A percentile compares a stretch with the other conserved stretches of the same genome.
Evolutionary conservation across 2,113 vertebrate genomes (phyloP).

Genomic region (Arvicanthis niloticus): DNA sequence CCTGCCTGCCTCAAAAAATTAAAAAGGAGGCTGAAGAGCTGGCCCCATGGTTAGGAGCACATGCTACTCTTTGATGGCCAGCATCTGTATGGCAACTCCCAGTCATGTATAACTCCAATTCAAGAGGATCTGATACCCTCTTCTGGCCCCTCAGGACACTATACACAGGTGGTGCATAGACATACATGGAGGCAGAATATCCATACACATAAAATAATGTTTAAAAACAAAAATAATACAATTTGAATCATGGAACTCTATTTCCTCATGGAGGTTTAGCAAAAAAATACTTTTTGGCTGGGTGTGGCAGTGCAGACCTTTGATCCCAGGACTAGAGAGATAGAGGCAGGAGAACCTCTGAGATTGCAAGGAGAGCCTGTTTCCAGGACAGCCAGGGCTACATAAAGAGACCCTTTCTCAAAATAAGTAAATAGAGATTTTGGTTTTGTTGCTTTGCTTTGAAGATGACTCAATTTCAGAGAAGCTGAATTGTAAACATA

Average conservation of each 20-base stretch:
- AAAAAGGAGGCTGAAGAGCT: background rate
- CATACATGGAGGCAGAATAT: background rate
- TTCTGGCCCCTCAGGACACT: background rate
- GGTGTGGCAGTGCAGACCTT: background rate
- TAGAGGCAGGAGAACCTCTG: background rate
- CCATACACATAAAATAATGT: background rate
- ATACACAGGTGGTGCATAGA: background rate
- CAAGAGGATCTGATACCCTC: background rate
- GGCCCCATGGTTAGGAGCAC: background rate
- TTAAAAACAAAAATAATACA: background rate
- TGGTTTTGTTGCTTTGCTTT: background rate
- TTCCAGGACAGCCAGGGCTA: background rate
- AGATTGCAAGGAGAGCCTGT: background rate
- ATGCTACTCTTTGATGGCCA: background rate
- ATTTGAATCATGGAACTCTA: background rate
- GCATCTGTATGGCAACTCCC: background rate
- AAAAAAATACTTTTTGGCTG: slow-evolving; percentile 24
- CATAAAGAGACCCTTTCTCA: background rate
- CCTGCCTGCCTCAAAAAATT: background rate
- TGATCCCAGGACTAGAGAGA: background rate
- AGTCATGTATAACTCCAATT: background rate
- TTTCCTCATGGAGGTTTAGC: background rate
- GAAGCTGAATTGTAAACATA: slow-evolving; percentile 11
- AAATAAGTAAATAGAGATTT: background rate
- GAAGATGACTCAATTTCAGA: slow-evolving; percentile 20